phyloP scores from a whole-genome alignment of 2,797 vertebrate species.

The Malacoraja senta region DNA sequence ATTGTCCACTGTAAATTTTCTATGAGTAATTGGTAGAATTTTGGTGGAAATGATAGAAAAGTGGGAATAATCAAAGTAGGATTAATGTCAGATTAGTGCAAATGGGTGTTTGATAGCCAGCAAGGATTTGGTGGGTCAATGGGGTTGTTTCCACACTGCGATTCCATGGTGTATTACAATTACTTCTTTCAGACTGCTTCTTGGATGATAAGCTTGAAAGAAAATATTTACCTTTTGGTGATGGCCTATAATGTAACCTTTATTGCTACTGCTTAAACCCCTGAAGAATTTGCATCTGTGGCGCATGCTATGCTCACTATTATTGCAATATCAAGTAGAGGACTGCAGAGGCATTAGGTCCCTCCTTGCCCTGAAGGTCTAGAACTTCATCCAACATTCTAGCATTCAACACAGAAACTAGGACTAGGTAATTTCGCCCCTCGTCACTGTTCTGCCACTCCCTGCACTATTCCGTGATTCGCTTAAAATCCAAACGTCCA shows the following conservation, averaged over 20 bases:
- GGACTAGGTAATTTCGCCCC: no score
- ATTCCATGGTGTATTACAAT: neutral
- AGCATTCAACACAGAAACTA: neutral
- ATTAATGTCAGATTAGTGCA: no score
- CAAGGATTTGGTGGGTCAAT: no score
- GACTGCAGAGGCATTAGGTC: neutral
- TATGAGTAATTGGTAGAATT: no score
- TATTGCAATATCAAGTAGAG: neutral
- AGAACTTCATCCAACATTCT: neutral
- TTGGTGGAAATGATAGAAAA: no score
- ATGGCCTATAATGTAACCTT: neutral
- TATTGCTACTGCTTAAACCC: neutral
- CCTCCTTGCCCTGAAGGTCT: neutral
- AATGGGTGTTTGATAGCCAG: no score
- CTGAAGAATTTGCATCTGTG: neutral
- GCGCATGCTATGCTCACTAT: neutral
- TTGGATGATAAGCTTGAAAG: neutral
- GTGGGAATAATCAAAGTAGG: no score
- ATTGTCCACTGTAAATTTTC: no score
- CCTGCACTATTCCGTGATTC: no score
- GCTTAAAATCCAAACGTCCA: no score
- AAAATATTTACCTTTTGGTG: neutral
- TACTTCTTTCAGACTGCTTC: neutral
- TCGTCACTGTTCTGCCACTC: no score
- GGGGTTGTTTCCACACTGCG: no score